Conservation (phyloP, 1,140 invertebrate species). For the Branchinecta lindahli region DNA sequence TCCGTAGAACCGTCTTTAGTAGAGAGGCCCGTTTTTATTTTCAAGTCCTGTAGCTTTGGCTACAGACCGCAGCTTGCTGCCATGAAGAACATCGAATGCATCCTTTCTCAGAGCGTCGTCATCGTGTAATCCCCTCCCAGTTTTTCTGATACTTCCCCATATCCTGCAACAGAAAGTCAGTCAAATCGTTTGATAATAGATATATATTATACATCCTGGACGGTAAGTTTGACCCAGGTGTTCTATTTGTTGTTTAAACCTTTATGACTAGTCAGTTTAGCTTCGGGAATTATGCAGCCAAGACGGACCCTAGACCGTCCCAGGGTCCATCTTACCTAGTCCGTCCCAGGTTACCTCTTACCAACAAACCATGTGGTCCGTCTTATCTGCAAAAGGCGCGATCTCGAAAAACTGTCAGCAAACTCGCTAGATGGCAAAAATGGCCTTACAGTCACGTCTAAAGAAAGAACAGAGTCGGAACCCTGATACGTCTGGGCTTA, state of each 20-base stretch:
- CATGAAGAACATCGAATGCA: conserved; percentile 8
- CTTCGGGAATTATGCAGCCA: conserved; percentile 4
- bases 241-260: not conserved
- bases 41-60: conserved; percentile 8
- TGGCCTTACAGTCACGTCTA: conserved; percentile 1
- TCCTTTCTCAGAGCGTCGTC: conserved; percentile 1
- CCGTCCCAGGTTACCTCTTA: no score
- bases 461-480: not conserved
- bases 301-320: conserved; percentile 3
- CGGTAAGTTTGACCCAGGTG: conserved; percentile 7
- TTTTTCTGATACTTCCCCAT: conserved; percentile 8
- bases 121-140: not conserved
- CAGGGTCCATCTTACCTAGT: conserved; percentile 7
- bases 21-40: no score
- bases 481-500: no score
- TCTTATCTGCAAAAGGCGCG: conserved; percentile 4
- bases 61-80: conserved; percentile 4
- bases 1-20: no score
- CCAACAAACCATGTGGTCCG: conserved; percentile 7
- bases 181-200: conserved; percentile 6
- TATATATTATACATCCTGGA: conserved; percentile 9
- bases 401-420: conserved; percentile 5
- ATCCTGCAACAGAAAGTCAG: conserved; percentile 8
- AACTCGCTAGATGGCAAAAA: conserved; percentile 8
- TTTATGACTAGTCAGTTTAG: conserved; percentile 6